A percentile compares a stretch with the other conserved stretches of the same genome.
Evolutionary conservation across 2,888 invertebrate species (phyloP).

Genomic region (Siphlonurus alternatus): DNA sequence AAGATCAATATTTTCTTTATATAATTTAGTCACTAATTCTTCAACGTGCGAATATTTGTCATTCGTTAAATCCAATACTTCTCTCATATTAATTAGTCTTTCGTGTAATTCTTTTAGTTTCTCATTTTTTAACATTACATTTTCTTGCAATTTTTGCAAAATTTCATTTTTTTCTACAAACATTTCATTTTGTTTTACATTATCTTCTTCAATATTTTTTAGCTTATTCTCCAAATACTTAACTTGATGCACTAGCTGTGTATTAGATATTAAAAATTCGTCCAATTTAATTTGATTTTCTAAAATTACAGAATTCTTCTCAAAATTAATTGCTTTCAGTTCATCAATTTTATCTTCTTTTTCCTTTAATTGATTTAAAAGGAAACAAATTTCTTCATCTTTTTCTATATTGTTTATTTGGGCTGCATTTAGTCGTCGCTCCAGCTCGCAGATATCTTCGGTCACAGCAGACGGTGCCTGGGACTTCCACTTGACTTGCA

Average conservation of each 20-base stretch:
- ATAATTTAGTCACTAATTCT: neutral
- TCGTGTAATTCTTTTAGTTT: neutral
- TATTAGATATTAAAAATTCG: neutral
- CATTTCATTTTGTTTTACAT: neutral
- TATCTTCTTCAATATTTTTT: neutral
- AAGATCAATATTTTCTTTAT: neutral
- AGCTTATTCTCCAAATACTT: neutral
- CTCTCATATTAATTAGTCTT: neutral
- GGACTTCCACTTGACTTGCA: too few relatives aligned
- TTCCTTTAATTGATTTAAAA: neutral
- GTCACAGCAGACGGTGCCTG: too few relatives aligned
- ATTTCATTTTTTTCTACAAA: neutral
- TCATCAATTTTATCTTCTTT: neutral
- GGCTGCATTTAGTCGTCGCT: neutral
- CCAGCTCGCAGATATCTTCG: neutral
- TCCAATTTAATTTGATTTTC: neutral
- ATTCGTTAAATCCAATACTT: neutral
- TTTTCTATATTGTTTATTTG: neutral
- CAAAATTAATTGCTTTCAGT: neutral
- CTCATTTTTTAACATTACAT: neutral
- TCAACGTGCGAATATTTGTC: neutral
- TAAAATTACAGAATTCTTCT: neutral
- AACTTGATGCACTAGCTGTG: neutral
- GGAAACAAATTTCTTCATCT: neutral
- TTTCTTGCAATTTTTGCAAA: neutral